Evolutionary conservation across 2,113 vertebrate species (phyloP).

Genomic region (Melanocharis versteri): DNA sequence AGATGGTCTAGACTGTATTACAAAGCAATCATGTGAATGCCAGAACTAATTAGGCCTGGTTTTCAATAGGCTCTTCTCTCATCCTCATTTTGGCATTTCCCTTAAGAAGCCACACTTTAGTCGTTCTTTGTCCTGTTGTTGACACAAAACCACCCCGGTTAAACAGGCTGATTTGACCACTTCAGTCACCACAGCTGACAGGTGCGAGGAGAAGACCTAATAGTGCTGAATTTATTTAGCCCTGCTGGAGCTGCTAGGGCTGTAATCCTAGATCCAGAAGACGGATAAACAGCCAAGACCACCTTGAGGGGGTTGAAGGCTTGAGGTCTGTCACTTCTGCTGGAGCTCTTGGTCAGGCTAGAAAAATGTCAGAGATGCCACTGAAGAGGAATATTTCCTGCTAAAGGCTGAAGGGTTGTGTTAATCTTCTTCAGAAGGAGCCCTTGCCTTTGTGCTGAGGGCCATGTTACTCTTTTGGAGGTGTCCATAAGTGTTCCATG

Average conservation of each 20-base stretch:
- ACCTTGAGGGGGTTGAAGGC: neutral
- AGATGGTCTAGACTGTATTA: neutral
- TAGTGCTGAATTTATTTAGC: neutral
- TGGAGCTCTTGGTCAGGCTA: neutral
- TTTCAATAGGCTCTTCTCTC: neutral
- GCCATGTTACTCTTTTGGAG: neutral
- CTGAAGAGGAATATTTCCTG: neutral
- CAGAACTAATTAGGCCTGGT: neutral
- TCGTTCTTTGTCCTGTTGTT: neutral
- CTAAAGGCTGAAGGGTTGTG: neutral
- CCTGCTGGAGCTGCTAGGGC: neutral
- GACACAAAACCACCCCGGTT: neutral
- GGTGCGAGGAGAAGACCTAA: neutral
- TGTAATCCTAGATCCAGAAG: neutral
- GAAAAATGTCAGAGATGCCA: neutral
- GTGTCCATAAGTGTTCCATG: rapidly evolving
- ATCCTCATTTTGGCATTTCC: neutral
- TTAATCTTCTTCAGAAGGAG: neutral
- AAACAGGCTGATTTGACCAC: neutral
- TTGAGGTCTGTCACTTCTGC: neutral
- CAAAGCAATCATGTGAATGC: neutral
- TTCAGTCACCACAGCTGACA: neutral
- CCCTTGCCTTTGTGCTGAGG: neutral
- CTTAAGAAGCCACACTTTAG: neutral
- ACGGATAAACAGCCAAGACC: neutral